Conservation (phyloP, 2,113 vertebrate genomes). For the Pangasianodon hypophthalmus region DNA sequence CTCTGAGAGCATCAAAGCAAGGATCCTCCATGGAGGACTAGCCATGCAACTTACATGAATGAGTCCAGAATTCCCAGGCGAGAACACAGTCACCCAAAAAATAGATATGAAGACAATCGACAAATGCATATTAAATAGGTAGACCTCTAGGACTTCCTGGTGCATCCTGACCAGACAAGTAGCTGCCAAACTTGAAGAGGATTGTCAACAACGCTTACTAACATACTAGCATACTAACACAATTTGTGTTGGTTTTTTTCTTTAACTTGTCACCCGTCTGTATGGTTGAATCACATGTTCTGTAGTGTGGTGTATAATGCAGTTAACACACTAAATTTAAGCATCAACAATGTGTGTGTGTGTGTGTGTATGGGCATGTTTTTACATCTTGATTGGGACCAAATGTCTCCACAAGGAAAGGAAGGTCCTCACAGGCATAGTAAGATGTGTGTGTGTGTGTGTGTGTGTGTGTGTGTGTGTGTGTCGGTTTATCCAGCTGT, state of each 20-base stretch:
- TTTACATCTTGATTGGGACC: neutral
- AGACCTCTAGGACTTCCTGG: neutral
- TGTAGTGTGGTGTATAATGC: neutral
- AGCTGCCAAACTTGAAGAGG: neutral
- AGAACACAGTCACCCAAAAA: neutral
- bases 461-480: neutral
- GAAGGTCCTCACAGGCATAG: neutral
- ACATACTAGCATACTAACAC: neutral
- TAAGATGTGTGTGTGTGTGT: neutral
- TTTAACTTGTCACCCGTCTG: neutral
- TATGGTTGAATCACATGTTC: neutral
- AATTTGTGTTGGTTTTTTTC: neutral
- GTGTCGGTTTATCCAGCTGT: constrained; percentile 37
- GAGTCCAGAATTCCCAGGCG: neutral
- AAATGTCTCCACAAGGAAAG: neutral
- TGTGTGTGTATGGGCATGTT: neutral
- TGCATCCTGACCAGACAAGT: neutral
- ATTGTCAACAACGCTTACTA: neutral
- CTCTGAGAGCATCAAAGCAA: neutral
- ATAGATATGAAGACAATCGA: neutral
- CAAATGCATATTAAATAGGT: neutral
- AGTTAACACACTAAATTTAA: neutral
- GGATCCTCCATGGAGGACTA: neutral
- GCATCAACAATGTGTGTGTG: neutral
- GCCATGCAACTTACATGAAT: neutral